Evolutionary conservation across 1,140 invertebrate species (phyloP), one percentile per base, ranked within the genome.

Genomic region (Eciton burchellii): DNA sequence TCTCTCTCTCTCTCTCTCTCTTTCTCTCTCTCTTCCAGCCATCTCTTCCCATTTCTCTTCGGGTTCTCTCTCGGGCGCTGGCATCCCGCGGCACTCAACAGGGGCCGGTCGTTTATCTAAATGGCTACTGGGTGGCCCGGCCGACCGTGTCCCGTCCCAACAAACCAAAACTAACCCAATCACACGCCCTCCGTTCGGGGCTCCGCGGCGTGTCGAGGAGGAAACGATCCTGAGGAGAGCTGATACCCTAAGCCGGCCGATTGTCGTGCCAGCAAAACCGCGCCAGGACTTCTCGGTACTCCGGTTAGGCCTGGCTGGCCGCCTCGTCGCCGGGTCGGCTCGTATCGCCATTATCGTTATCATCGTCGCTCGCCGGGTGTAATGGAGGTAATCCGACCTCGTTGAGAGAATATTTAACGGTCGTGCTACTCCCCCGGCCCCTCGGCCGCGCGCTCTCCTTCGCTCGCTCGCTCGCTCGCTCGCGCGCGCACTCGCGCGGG

Each of bases 111-210:
- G 92, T 93, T 94, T 93, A 93, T 93, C 93, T 93, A 93, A 93
- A 93, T 93, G 92, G 91, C 93, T 94, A 94, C 93, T 94, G 92
- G 93, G 92, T 94, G 93, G 93, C 93, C 93, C 84, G 89, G 77
- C 85, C 89, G 76, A 82, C 79, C 77, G 74, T 72, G 77, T 62
- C 74, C 82, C 83, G 76, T 88, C 68, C 76, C 84, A 83, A 79
- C 90, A 87, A 90, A 89, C 90, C 90, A 89, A 92, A 92, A 89
- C 91, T 92, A 90, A 91, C 83, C 89, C 89, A 88, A 90, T 92
- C 90, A 89, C 87, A 88, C 89, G 86, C 81, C 87, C 86, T 74
- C 81, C 63, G 19, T 35, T 6, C 35, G 35, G n/a, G 73, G 54
- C 79, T 73, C 68, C 66, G 60, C 60, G 73, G 56, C 54, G 41